Evolutionary conservation across 2,888 invertebrate genomes (phyloP), one percentile per base, ranked within the genome.

Genomic region (Blera fallax): DNA sequence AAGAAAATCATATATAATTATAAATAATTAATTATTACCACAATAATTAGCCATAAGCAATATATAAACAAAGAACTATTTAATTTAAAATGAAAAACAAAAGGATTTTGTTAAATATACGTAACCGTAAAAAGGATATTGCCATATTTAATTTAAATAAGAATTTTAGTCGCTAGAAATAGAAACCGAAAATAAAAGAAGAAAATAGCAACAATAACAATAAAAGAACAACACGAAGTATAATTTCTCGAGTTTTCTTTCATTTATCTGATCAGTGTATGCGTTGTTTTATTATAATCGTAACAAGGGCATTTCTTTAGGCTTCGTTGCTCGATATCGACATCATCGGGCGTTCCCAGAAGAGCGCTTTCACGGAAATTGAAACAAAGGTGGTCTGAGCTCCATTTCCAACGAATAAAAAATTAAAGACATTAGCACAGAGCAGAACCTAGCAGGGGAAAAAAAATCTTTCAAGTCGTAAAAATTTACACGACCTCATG

Each of bases 141-240:
- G 94, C 85, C 85, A 85, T 85, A 85, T 77, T 73, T 85, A 81
- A 81, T 85, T 85, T 85, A 76, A 80, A 72, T 85, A 85, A 81
- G 76, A 85, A 76, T 58, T 74, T 85, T 80, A 85, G 84, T 85
- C 85, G 80, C 81, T 85, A 85, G 85, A 77, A 81, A 85, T 77
- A 81, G 72, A 81, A 79, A 84, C 79, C 45, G 76, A 74, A 84
- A 74, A 48, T 48, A 60, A 74, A 50, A 37, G 45, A 43, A 69
- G 11, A 70, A 76, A 70, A 85, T 69, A 84, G 52, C 76, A 85
- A 72, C 81, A 77, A 40, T 76, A 85, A 85, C 80, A 85, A 85
- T 80, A 81, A 81, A 81, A 73, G 14, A 76, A 74, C 54, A 85
- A 85, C 60, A 72, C 40, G 45, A 72, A 81, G 34, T 37, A 69